Conservation (phyloP, 2,797 vertebrate species). For the Chaetodon trifasciatus region DNA sequence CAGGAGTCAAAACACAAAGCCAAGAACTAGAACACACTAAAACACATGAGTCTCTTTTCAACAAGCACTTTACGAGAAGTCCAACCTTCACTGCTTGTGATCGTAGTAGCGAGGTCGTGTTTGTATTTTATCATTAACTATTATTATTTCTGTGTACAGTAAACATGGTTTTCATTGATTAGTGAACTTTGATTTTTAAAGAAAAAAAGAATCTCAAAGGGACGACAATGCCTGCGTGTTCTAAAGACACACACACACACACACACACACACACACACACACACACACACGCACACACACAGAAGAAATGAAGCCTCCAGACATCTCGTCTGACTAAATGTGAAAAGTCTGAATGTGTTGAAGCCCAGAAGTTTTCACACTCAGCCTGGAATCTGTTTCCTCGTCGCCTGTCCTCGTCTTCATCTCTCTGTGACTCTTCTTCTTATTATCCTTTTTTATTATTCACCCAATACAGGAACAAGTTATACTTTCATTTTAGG, state of each 20-base stretch:
- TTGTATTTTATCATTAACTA: constrained; percentile 78
- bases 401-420: constrained; percentile 18
- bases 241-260: background rate
- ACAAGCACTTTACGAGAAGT: constrained; percentile 89
- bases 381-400: constrained; percentile 37
- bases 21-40: constrained; percentile 72
- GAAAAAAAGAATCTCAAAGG: constrained; percentile 69
- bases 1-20: constrained; percentile 72
- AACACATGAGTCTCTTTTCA: constrained; percentile 66
- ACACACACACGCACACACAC: constrained; percentile 10
- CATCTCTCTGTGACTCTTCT: constrained; percentile 46
- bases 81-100: constrained; percentile 83
- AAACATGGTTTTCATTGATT: constrained; percentile 62
- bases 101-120: constrained; percentile 80
- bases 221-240: constrained; percentile 57
- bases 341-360: constrained; percentile 72
- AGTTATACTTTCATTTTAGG: constrained; percentile 11
- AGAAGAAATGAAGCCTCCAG: constrained; percentile 40
- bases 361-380: constrained; percentile 40
- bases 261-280: constrained; percentile 9
- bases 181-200: constrained; percentile 51
- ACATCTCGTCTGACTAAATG: constrained; percentile 72
- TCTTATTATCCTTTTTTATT: constrained; percentile 10
- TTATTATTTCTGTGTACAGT: constrained; percentile 77
- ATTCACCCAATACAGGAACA: constrained; percentile 37